phyloP scores from a whole-genome alignment of 1,140 invertebrate genomes.

The Ladona fulva region DNA sequence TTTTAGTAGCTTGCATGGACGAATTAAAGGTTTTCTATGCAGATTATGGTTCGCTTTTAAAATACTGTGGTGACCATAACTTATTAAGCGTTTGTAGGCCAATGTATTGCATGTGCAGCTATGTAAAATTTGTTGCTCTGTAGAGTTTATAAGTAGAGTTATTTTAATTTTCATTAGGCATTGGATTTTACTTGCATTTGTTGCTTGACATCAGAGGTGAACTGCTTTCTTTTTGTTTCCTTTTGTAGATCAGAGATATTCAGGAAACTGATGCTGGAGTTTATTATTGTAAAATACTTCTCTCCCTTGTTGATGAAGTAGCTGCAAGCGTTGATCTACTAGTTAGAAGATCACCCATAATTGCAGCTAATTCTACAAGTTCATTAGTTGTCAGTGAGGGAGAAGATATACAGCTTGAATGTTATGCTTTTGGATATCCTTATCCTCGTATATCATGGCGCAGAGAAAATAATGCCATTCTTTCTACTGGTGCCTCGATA shows the following conservation, averaged over 20 bases:
- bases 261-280: conserved; percentile 43
- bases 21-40: too few relatives aligned
- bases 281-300: conserved; percentile 42
- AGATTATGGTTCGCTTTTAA: too few relatives aligned
- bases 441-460: conserved; percentile 40
- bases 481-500: conserved; percentile 39
- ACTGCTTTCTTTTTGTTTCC: neutral
- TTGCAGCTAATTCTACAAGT: conserved; percentile 41
- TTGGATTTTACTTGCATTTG: too few relatives aligned
- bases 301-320: conserved; percentile 33
- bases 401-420: conserved; percentile 34
- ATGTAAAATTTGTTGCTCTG: too few relatives aligned
- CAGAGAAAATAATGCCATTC: conserved; percentile 42
- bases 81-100: too few relatives aligned
- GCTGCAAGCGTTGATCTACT: conserved; percentile 36
- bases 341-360: conserved; percentile 39
- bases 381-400: conserved; percentile 37
- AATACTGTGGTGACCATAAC: too few relatives aligned
- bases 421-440: conserved; percentile 38
- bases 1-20: too few relatives aligned
- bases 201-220: neutral
- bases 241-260: conserved; percentile 38
- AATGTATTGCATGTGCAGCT: too few relatives aligned
- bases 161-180: too few relatives aligned
- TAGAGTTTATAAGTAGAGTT: too few relatives aligned